phyloP scores from a whole-genome alignment of 35 echinoderm and acorn worm genomes.

The Holothuria glaberrima region DNA sequence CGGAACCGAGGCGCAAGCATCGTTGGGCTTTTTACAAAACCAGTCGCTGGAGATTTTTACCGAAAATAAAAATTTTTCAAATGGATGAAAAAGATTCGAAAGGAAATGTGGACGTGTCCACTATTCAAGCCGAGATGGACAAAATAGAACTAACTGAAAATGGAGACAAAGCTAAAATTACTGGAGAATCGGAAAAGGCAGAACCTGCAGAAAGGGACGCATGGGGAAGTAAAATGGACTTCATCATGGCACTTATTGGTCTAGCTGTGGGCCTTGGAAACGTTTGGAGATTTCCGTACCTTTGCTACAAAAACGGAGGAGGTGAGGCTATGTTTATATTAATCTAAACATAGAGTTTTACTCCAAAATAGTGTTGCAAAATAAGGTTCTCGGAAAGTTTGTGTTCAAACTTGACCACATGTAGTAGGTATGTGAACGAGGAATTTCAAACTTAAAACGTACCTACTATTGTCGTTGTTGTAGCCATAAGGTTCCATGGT shows the following conservation, averaged over 20 bases:
- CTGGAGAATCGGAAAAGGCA: neutral
- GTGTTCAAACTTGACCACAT: neutral
- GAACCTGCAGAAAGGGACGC: constrained; percentile 52
- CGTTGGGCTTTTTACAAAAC: too few relatives aligned
- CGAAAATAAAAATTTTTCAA: constrained; percentile 26
- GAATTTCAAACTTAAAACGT: too few relatives aligned
- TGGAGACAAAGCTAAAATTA: neutral
- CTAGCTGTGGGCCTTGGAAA: constrained; percentile 65
- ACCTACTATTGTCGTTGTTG: too few relatives aligned
- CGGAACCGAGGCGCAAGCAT: neutral
- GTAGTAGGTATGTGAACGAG: too few relatives aligned
- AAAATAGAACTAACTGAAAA: constrained; percentile 23
- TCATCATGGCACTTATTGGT: constrained; percentile 63
- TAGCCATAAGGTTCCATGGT: too few relatives aligned
- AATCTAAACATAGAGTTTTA: neutral
- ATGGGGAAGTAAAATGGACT: constrained; percentile 69
- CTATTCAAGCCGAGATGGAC: neutral
- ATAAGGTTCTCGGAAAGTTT: too few relatives aligned
- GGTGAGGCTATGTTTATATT: neutral
- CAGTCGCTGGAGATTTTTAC: constrained; percentile 2
- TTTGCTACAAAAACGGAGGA: constrained; percentile 69
- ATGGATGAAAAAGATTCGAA: constrained; percentile 24
- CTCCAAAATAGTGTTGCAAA: neutral
- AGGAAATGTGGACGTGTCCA: neutral
- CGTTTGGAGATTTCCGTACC: constrained; percentile 68